phyloP scores from a whole-genome alignment of 2,113 vertebrate species.

The Ammodytes marinus region DNA sequence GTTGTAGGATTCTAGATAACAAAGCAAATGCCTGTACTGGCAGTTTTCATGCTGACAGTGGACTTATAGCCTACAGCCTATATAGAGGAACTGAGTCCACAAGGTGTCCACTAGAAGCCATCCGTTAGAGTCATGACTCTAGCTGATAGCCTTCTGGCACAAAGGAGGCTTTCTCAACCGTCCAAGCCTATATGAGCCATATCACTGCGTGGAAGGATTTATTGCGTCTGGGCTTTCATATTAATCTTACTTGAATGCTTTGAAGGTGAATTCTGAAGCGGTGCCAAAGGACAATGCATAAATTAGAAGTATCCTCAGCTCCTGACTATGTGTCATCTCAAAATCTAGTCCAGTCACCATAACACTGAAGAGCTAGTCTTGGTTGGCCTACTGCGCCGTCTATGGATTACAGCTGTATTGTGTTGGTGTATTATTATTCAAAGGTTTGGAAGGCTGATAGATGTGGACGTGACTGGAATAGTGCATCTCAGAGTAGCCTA shows the following conservation, averaged over 20 bases:
- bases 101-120: constrained; percentile 19
- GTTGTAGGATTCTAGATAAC: background rate
- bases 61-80: background rate
- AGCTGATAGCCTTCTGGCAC: constrained; percentile 15
- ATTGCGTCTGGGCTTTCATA: constrained; percentile 49
- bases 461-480: constrained; percentile 72
- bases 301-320: constrained; percentile 32
- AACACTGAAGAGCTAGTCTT: constrained; percentile 19
- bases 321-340: constrained; percentile 22
- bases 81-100: constrained; percentile 5
- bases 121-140: constrained; percentile 23
- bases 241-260: constrained; percentile 39
- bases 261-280: constrained; percentile 46
- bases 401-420: constrained; percentile 35
- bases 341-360: constrained; percentile 25
- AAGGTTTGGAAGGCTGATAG: constrained; percentile 60
- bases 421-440: constrained; percentile 53
- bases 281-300: constrained; percentile 44
- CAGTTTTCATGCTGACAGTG: constrained; percentile 1
- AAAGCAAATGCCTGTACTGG: background rate
- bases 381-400: constrained; percentile 20
- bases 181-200: background rate
- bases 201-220: constrained; percentile 42
- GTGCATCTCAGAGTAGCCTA: constrained; percentile 46
- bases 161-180: constrained; percentile 25